Conservation (phyloP, 2,888 invertebrate species). For the Melipona beecheii region DNA sequence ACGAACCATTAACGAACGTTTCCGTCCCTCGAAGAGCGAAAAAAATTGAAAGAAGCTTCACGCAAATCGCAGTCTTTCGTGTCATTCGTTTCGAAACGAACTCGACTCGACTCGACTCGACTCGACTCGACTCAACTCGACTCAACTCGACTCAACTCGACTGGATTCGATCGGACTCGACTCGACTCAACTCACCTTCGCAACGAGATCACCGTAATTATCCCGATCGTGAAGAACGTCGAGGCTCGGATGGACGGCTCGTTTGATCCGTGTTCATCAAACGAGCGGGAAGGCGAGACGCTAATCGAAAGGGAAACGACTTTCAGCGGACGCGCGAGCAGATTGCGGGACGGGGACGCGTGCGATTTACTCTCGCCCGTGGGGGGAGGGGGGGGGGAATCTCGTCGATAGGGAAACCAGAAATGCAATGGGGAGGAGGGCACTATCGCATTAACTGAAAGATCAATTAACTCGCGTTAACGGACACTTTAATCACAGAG, state of each 20-base stretch:
- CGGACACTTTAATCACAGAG: constrained; percentile 64
- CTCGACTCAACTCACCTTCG: constrained; percentile 21
- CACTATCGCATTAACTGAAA: constrained; percentile 61
- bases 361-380: constrained; percentile 50
- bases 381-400: constrained; percentile 32
- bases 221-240: constrained; percentile 9
- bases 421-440: constrained; percentile 47
- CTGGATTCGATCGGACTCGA: constrained; percentile 3
- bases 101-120: constrained; percentile 16
- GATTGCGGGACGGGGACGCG: constrained; percentile 53
- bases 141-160: constrained; percentile 28
- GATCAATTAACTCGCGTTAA: constrained; percentile 76
- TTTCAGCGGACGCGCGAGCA: constrained; percentile 43
- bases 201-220: constrained; percentile 36
- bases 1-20: not conserved
- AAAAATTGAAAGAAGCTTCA: not conserved
- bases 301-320: constrained; percentile 68
- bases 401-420: constrained; percentile 56
- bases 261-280: constrained; percentile 27
- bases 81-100: constrained; percentile 12
- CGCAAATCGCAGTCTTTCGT: constrained; percentile 7
- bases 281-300: constrained; percentile 27
- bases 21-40: constrained; percentile 17
- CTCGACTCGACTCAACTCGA: constrained; percentile 8
- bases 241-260: constrained; percentile 11